Evolutionary conservation across 2,797 vertebrate species (phyloP), one percentile per base, ranked within the genome.

Genomic region (Xenentodon cancila): DNA sequence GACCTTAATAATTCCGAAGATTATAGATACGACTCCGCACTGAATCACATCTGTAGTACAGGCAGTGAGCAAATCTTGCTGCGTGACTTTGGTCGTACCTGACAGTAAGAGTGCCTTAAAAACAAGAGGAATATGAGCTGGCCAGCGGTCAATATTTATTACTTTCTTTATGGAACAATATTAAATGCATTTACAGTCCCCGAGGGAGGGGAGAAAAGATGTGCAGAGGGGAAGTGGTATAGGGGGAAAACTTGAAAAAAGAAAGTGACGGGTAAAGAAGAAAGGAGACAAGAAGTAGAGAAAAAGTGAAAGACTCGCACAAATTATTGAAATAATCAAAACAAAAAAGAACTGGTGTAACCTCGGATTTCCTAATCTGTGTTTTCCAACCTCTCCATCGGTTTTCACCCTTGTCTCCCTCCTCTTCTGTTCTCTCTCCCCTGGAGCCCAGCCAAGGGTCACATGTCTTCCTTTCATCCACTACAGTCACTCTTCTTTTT

Each of bases 101-200:
- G 68, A 67, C 77, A 79, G 66, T 68, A 11, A 55, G 30, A 83
- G 71, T 75, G 74, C 73, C 79, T 88, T 77, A 66, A 79, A 89
- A 88, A 84, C 78, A 80, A 70, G 58, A 60, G 74, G 73, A 89
- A 90, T 88, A 89, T 79, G 84, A 88, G 84, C 84, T 73, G 40
- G 80, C 87, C 84, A 85, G 65, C 73, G 88, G 86, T 90, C 88
- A 73, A 90, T 91, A 91, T 92, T 92, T 92, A 92, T 92, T 90
- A 91, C 86, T 83, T 65, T 84, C 82, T 91, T 91, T 89, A 91
- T 91, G 83, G 88, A 87, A 91, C 84, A 84, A 87, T 91, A 92
- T 91, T 87, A 90, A 94, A 92, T 90, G 86, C 87, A 84, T 81
- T 89, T 91, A 90, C 81, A 70, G 69, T 75, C 77, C 85, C 71